Percentiles rank a stretch among this genome's conserved stretches.
Evolutionary conservation across 2,113 vertebrate species (phyloP).

Genomic region (Vidua chalybeata): DNA sequence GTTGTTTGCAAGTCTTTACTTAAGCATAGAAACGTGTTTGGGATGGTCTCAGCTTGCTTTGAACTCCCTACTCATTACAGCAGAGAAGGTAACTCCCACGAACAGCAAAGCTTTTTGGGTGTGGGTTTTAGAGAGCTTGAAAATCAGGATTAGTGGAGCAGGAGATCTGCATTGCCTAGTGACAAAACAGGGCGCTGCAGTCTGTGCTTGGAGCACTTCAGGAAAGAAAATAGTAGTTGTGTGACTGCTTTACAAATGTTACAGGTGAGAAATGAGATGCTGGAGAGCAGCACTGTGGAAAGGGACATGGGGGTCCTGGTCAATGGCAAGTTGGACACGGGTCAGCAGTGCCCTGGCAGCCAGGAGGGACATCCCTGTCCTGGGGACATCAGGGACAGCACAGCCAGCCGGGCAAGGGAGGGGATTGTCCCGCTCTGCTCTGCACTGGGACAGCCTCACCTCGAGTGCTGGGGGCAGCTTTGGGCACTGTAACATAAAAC

Average conservation of each 20-base stretch:
- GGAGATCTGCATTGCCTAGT: neutral
- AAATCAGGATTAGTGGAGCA: constrained; percentile 44
- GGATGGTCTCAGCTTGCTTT: neutral
- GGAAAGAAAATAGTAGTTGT: neutral
- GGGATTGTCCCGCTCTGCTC: neutral
- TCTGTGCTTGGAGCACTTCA: neutral
- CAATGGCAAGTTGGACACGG: rapidly evolving
- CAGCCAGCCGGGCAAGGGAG: rapidly evolving
- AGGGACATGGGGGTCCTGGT: neutral
- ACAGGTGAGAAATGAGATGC: neutral
- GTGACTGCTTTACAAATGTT: neutral
- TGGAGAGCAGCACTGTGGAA: rapidly evolving
- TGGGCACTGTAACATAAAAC: neutral
- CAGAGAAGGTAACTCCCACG: neutral
- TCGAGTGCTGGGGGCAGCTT: neutral
- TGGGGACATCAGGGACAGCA: neutral
- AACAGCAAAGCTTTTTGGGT: neutral
- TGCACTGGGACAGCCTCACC: neutral
- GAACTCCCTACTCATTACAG: neutral
- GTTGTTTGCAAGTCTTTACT: neutral
- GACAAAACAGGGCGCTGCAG: neutral
- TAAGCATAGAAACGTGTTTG: neutral
- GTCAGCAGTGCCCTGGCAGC: neutral
- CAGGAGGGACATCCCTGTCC: neutral
- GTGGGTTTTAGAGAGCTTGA: constrained; percentile 22